Conservation (phyloP, 1,140 invertebrate species). For the Conus betulinus region DNA sequence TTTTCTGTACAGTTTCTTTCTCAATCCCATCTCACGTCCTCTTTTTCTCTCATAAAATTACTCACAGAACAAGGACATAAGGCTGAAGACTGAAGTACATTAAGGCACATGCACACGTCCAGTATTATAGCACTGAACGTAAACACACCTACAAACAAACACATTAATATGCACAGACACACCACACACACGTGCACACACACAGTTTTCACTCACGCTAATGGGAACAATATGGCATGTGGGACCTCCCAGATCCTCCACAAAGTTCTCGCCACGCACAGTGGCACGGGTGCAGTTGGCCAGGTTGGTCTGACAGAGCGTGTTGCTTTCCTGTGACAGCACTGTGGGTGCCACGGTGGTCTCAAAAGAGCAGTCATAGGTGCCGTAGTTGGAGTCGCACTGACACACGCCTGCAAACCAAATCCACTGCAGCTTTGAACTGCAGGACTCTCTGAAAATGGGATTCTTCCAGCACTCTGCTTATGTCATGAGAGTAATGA, state of each 20-base stretch:
- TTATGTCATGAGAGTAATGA: neutral
- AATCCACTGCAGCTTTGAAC: neutral
- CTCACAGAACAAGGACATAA: too few relatives aligned
- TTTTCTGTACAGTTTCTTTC: too few relatives aligned
- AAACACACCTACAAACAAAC: neutral
- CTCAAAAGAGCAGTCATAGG: constrained; percentile 46
- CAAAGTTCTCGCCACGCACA: constrained; percentile 48
- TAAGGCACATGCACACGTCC: neutral
- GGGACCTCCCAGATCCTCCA: neutral
- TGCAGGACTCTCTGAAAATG: neutral
- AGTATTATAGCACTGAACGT: neutral
- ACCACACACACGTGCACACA: neutral
- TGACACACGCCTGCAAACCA: constrained; percentile 45
- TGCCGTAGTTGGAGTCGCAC: constrained; percentile 41
- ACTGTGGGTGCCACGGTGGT: constrained; percentile 38
- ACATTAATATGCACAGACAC: neutral
- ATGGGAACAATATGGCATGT: constrained; percentile 55
- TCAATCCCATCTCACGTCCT: too few relatives aligned
- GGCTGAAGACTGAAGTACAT: too few relatives aligned
- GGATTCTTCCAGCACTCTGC: neutral
- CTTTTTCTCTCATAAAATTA: too few relatives aligned
- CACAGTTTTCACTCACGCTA: constrained; percentile 36
- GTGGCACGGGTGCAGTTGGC: constrained; percentile 37
- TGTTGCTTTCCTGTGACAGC: constrained; percentile 35
- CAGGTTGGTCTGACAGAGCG: constrained; percentile 40